Conservation (phyloP, 2,797 vertebrate species). For the Poeciliopsis turneri region DNA sequence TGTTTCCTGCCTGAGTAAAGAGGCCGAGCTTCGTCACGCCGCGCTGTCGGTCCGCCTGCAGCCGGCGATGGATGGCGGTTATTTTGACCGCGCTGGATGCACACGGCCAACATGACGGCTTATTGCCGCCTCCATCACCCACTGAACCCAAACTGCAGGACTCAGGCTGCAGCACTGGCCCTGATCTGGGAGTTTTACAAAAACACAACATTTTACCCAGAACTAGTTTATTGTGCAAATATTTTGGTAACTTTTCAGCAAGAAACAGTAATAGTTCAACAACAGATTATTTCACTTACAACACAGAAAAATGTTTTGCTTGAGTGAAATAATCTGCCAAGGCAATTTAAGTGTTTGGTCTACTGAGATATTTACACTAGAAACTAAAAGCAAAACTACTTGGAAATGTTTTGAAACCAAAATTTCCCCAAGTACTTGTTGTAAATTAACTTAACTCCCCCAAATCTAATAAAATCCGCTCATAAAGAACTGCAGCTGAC, state of each 20-base stretch:
- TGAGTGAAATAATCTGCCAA: no score
- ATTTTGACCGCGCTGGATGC: slow-evolving; percentile 60
- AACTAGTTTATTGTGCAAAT: background rate
- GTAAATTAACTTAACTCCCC: background rate
- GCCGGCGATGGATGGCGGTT: slow-evolving; percentile 66
- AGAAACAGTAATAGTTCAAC: no score
- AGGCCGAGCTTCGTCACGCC: slow-evolving; percentile 27
- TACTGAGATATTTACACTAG: no score
- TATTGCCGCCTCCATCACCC: slow-evolving; percentile 67
- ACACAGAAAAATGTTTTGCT: no score
- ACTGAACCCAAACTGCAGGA: slow-evolving; percentile 56
- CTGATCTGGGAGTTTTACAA: slow-evolving; percentile 12
- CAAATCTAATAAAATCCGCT: background rate
- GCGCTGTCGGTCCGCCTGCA: slow-evolving; percentile 56
- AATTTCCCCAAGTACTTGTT: no score
- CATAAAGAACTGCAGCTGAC: background rate
- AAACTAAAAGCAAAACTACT: no score
- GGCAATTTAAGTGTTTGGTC: no score
- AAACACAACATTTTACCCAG: background rate
- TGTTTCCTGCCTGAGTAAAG: slow-evolving; percentile 39
- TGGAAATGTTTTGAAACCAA: no score
- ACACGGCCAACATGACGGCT: slow-evolving; percentile 53
- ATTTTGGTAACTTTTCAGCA: background rate
- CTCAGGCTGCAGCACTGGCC: slow-evolving; percentile 41
- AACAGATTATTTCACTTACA: no score